Base-by-base conservation (phyloP, 2,888 invertebrate species). In the Kuschelorhynchus macadamiae region DNA sequence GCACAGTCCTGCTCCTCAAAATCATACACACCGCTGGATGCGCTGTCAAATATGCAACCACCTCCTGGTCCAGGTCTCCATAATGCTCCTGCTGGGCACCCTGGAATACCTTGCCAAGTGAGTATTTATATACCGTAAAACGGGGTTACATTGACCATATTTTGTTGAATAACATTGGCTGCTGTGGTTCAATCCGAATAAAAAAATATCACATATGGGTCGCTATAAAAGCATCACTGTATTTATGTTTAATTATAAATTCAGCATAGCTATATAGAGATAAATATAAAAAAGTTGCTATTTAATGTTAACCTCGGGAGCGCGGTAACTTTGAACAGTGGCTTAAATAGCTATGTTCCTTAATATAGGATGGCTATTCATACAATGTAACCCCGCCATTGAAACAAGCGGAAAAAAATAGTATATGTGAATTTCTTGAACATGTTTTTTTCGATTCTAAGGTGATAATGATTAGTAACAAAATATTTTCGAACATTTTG, bases 11-110 rank as follows among this genome's bases (percentile, higher is more conserved):
- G 59, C 18, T 78, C 78, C 5, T 78, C 77, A 84, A 90, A 90
- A 80, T 90, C 93, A 12, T 95, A 95, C 83, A 93, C 94, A 44
- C 94, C 94, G 3, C 86, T 95, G 72, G 90, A 92, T 62, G 94
- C 94, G 12, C 85, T 94, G 74, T 93, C 94, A 33, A 94, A 91
- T 76, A 95, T 95, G 94, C 90, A 94, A 83, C 94, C 94, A n/a
- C 91, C 91, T 0, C 91, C 90, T 18, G 88, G 85, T 74, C 85
- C 80, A 9, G 78, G 77, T 21, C 74, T 79, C 41, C 80, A 80
- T 70, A 76, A 73, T 73, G 75, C 77, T 49, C 71, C 74, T 65
- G 81, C 80, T 76, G 75, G 75, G 9, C 75, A 74, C 56, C 75
- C 75, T 41, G 70, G 59, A 56, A 56, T 71, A 16, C 55, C 65